Evolutionary conservation across 2,113 vertebrate species (phyloP), one percentile per base, ranked within the genome.

Genomic region (Atractosteus spatula): DNA sequence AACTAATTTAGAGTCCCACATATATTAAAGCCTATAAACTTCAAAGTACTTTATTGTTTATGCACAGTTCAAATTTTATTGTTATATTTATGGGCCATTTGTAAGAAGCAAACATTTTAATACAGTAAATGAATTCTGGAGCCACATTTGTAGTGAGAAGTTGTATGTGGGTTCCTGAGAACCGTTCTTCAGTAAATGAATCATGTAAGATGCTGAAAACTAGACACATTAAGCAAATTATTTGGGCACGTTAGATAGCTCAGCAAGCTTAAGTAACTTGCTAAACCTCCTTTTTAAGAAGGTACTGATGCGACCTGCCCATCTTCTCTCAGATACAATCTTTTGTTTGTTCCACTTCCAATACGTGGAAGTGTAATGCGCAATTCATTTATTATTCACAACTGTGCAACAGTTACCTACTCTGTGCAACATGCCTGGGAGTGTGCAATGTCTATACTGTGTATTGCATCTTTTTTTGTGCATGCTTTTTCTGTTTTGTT

Each of bases 121-220:
- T n/a, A 44, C 56, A 8, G 55, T 43, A 44, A 42, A 70, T 70
- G 55, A 42, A 56, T 69, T 55, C 57, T 5, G 55, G 29, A 56
- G 11, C 51, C 17, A 56, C 2, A 41, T 59, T 8, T 29, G 29
- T 13, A 16, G 6, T 3, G 29, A 29, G 54, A 29, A 51, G 14
- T n/a, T 13, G 11, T 62, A 7, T 8, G 12, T 68, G 16, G 3
- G 45, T 68, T 17, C 29, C 44, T 45, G 29, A 45, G 45, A 55
- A 55, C 5, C 51, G 29, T 45, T 3, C 14, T 54, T 2, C 45
- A 29, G 66, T 3, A 55, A 55, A 29, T 41, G 54, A 68, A 68
- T 47, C 7, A 42, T 47, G 44, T 3, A 6, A 7, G 8, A n/a
- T 66, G 45, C 7, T 16, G 8, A 6, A 43, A 41, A 42, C 12